Base-by-base conservation (phyloP, 2,113 vertebrate species). In the Falco punctatus region DNA sequence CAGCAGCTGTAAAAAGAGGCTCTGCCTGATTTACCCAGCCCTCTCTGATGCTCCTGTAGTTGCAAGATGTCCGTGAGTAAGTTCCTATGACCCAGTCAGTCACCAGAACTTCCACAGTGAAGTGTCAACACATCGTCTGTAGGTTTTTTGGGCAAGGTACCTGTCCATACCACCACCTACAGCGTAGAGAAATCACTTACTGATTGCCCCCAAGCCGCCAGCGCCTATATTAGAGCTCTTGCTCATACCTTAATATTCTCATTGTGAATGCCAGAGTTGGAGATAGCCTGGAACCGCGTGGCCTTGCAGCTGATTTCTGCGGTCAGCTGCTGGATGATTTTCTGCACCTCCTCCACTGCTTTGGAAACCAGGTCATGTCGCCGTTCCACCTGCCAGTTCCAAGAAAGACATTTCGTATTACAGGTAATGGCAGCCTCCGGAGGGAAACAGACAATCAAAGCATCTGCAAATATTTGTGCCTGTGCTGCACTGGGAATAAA, bases 291-390 rank as follows among this genome's bases (percentile, higher is more conserved):
- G 95, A 99, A 99, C 52, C 98, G 96, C 10, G 86, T 32, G 20
- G 98, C 98, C 70, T 97, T 98, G 84, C n/a, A 79, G 91, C 98
- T 98, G 96, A 99, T 98, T 65, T 98, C 98, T 14, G 96, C 20
- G 0, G 98, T 99, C 91, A 99, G 88, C 23, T 94, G 91, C 71
- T 98, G 97, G 57, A 99, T 93, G 28, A 98, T 93, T 77, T 96
- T 97, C 94, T 98, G 98, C 21, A 98, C 98, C 81, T 99, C 98
- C 54, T 98, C 98, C 88, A 99, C 98, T 10, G 95, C 96, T 91
- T 97, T 98, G 74, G 98, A 98, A 51, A 99, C 94, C 73, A 94
- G 80, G 21, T 94, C 94, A 62, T 97, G 98, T 46, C 98, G 97
- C 65, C 8, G 72, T 59, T 98, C 97, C 82, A 98, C 98, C 99